phyloP scores from a whole-genome alignment of 2,888 invertebrate species.

The Saturnia pavonia region DNA sequence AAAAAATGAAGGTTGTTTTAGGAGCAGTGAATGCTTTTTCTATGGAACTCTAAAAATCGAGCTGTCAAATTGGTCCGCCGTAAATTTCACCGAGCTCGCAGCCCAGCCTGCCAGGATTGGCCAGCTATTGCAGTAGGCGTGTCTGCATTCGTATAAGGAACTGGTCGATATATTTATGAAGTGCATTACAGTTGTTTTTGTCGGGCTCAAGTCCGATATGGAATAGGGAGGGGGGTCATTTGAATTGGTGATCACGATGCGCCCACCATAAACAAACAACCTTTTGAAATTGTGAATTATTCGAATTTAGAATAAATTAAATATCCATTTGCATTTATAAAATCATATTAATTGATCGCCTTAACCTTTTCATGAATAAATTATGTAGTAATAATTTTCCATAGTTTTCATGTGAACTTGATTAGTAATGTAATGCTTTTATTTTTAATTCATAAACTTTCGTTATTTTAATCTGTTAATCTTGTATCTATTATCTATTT shows the following conservation, averaged over 20 bases:
- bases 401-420: too few species aligned
- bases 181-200: slow-evolving; percentile 67
- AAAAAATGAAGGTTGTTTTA: too few species aligned
- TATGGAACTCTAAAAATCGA: slow-evolving; percentile 63
- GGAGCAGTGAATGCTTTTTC: slow-evolving; percentile 22
- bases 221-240: slow-evolving; percentile 43
- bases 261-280: slow-evolving; percentile 28
- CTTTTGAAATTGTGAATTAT: slow-evolving; percentile 17
- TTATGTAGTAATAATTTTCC: too few species aligned
- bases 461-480: background rate
- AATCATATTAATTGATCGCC: background rate
- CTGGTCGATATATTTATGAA: slow-evolving; percentile 74
- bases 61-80: slow-evolving; percentile 78
- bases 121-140: slow-evolving; percentile 56
- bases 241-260: slow-evolving; percentile 54
- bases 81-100: slow-evolving; percentile 68
- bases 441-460: background rate
- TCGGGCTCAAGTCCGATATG: slow-evolving; percentile 41
- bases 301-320: slow-evolving; percentile 22
- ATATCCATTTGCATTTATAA: background rate
- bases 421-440: background rate
- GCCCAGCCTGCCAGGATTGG: slow-evolving; percentile 58
- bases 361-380: too few species aligned
- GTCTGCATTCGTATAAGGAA: slow-evolving; percentile 61
- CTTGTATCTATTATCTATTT: too few species aligned